Evolutionary conservation across 2,888 invertebrate species (phyloP), one percentile per base, ranked within the genome.

Genomic region (Oconnorella tubifera): DNA sequence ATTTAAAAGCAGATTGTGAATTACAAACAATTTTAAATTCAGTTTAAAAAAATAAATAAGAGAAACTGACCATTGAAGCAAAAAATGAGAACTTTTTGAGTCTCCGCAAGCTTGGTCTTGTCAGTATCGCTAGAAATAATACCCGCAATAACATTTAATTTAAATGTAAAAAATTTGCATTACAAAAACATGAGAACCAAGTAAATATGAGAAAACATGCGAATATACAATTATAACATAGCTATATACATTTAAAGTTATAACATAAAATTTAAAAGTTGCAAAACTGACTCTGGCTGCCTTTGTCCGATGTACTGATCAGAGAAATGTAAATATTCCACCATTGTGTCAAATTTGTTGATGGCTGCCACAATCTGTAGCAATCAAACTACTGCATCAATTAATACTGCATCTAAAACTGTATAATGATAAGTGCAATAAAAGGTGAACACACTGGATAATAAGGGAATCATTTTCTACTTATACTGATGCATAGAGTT

Each of bases 311-410:
- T 89, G 84, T 89, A 99, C 79, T 96, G 91, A 84, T 99, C 99
- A 63, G 97, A 96, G 77, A 99, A 88, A 84, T 99, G 98, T 82
- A 99, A 90, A 83, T 90, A 98, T 82, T 99, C 97, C 76, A 99
- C 87, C 79, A 88, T 85, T 67, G 88, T 86, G 74, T 90, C 87
- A 84, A 90, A 93, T 84, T 90, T 93, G 56, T 77, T 78, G 53
- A 84, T 63, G 25, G 79, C 75, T 40, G 76, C 73, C 59, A 75
- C 72, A 64, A 81, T 73, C 81, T 81, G 71, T 19, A 55, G 3
- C 2, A 29, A n/a, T 40, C 40, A 40, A 40, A 19, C 19, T 40
- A 40, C 40, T n/a, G n/a, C n/a, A n/a, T n/a, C n/a, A n/a, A n/a
- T n/a, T n/a, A n/a, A n/a, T n/a, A n/a, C n/a, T n/a, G n/a, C n/a